Base-by-base conservation (phyloP, 2,888 invertebrate genomes). In the Machimus atricapillus region DNA sequence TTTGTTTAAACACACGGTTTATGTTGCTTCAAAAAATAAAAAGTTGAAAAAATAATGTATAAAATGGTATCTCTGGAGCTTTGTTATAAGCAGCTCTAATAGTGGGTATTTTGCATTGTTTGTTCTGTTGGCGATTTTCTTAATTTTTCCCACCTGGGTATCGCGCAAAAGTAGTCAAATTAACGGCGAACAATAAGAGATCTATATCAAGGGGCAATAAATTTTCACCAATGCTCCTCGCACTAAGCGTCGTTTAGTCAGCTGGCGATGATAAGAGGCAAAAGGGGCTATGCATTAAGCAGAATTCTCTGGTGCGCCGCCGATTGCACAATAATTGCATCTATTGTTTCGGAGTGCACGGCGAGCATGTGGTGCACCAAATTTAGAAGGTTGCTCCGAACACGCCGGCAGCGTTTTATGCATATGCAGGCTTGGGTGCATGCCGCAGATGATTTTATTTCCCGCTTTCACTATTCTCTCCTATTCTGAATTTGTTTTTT, bases 381-480 rank as follows among this genome's bases (percentile, higher is more conserved):
- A 82, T 82, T 58, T 82, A 82, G 82, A 82, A 66, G 8, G 37
- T 37, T 27, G 66, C 82, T 58, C 34, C 4, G 19, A 58, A 40
- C 23, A 27, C 66, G 66, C 66, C 66, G 19, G 12, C 3, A 52
- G 31, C 56, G 1, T 14, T 23, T 79, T 79, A 79, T 79, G 79
- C 56, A 79, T 79, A 79, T 79, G 27, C 31, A 79, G 46, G n/a
- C 19, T 43, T 23, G 43, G 19, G 37, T 46, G 43, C 43, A 40
- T 40, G 46, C 46, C 16, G 74, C 58, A 78, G 86, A 85, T 86
- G 76, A 85, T 86, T 87, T 85, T 74, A 86, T 87, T 87, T 87
- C 87, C 87, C 86, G 87, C 87, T 87, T 87, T 87, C 87, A 87
- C 87, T 83, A 78, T 86, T 78, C 66, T 52, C 8, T 86, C 37